phyloP scores from a whole-genome alignment of 2,113 vertebrate genomes.

The Kryptolebias marmoratus region DNA sequence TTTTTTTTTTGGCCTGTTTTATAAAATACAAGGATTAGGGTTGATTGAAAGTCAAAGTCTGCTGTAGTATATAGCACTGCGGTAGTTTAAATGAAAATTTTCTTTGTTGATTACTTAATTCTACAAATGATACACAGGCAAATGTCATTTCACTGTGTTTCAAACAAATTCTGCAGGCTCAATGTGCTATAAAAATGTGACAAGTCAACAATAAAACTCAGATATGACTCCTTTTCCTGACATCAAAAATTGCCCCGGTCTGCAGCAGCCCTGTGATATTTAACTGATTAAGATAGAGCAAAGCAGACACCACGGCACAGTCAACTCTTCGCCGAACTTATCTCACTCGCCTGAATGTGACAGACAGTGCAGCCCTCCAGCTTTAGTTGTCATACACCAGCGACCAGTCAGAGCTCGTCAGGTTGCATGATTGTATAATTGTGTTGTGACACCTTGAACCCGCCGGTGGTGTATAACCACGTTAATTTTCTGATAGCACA shows the following conservation, averaged over 20 bases:
- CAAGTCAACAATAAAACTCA: constrained; percentile 56
- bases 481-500: constrained; percentile 85
- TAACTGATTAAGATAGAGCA: constrained; percentile 70
- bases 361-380: constrained; percentile 77
- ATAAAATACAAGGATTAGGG: constrained; percentile 71
- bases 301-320: constrained; percentile 51
- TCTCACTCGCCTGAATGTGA: constrained; percentile 74
- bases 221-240: constrained; percentile 19
- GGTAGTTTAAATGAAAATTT: constrained; percentile 19
- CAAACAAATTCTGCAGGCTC: constrained; percentile 21
- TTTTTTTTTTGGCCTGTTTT: constrained; percentile 62
- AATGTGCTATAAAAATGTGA: constrained; percentile 38
- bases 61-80: constrained; percentile 33
- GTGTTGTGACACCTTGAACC: constrained; percentile 85
- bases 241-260: constrained; percentile 22
- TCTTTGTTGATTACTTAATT: constrained; percentile 51
- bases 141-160: constrained; percentile 13
- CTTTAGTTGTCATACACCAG: constrained; percentile 75
- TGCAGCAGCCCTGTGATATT: constrained; percentile 67
- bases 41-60: constrained; percentile 72
- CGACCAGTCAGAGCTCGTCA: constrained; percentile 75
- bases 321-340: constrained; percentile 75
- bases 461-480: constrained; percentile 80
- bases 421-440: constrained; percentile 83
- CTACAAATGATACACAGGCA: constrained; percentile 43